Conservation (phyloP, 2,113 vertebrate genomes). For the Silurus asotus region DNA sequence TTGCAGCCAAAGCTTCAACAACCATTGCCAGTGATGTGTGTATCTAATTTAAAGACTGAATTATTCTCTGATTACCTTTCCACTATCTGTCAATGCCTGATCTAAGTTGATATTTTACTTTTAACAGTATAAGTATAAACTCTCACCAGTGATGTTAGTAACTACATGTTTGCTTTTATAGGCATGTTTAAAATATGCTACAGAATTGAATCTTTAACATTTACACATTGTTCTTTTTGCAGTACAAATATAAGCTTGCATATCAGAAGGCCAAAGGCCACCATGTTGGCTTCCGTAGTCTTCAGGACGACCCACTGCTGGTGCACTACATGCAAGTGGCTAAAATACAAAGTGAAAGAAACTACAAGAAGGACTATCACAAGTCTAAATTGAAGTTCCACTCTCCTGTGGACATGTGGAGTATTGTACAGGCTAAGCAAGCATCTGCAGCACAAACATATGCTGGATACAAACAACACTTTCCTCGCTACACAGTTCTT, state of each 20-base stretch:
- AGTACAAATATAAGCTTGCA: slow-evolving; percentile 83
- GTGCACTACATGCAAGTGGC: slow-evolving; percentile 91
- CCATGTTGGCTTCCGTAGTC: slow-evolving; percentile 84
- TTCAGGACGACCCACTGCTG: slow-evolving; percentile 90
- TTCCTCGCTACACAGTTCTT: slow-evolving; percentile 76
- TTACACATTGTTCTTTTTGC: slow-evolving; percentile 14
- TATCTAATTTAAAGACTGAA: slow-evolving; percentile 31
- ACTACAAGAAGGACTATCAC: slow-evolving; percentile 91
- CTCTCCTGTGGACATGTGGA: slow-evolving; percentile 86
- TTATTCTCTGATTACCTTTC: not conserved
- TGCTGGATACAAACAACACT: slow-evolving; percentile 79
- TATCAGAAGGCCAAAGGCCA: slow-evolving; percentile 80
- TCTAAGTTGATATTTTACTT: slow-evolving; percentile 1
- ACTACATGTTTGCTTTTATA: too few species aligned
- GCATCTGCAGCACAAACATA: slow-evolving; percentile 79
- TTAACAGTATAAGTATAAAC: slow-evolving; percentile 56
- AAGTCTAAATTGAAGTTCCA: slow-evolving; percentile 88
- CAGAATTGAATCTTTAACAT: too few species aligned
- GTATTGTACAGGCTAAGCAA: slow-evolving; percentile 83
- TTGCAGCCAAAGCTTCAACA: slow-evolving; percentile 85
- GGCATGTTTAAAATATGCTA: too few species aligned
- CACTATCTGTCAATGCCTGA: not conserved
- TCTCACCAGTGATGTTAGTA: too few species aligned
- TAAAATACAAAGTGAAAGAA: slow-evolving; percentile 84
- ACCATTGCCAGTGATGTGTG: slow-evolving; percentile 89